These are phyloP conservation scores for Ranitomeya variabilis DNA, from an alignment of 2,113 vertebrate species.

Conservation along the genomic window DNA sequence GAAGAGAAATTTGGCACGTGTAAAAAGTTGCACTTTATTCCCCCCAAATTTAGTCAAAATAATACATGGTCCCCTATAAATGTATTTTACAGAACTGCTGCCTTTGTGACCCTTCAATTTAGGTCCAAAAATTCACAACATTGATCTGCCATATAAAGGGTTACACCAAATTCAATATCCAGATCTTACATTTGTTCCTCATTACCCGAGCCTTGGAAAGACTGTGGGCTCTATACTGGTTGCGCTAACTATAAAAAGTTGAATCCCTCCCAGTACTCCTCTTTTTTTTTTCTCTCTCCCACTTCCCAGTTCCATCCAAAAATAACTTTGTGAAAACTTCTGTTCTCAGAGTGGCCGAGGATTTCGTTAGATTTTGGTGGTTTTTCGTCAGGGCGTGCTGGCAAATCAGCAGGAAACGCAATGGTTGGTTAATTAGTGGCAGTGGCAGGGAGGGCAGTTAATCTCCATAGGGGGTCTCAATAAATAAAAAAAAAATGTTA, in stretches of 20 bases:
- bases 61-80: not conserved
- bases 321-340: conserved; percentile 48
- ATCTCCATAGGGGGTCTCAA: not conserved
- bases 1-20: no score
- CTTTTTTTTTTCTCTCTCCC: not conserved
- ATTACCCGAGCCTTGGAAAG: conserved; percentile 61
- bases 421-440: not conserved
- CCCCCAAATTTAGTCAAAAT: no score
- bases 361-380: not conserved
- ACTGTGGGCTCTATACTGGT: conserved; percentile 29
- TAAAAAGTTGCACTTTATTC: no score
- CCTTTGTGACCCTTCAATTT: not conserved
- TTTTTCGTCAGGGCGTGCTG: conserved; percentile 30
- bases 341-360: conserved; percentile 8
- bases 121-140: no score
- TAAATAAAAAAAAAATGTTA: not conserved
- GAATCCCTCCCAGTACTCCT: not conserved
- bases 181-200: conserved; percentile 67
- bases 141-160: conserved; percentile 16
- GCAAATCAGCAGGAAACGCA: not conserved
- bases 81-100: not conserved
- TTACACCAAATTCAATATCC: conserved; percentile 36
- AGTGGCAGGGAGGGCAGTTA: not conserved
- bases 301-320: conserved; percentile 29
- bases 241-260: not conserved